A percentile compares a stretch with the other conserved stretches of the same genome.
Evolutionary conservation across 2,888 invertebrate species (phyloP).

Genomic region (Ormyrus nitidulus): DNA sequence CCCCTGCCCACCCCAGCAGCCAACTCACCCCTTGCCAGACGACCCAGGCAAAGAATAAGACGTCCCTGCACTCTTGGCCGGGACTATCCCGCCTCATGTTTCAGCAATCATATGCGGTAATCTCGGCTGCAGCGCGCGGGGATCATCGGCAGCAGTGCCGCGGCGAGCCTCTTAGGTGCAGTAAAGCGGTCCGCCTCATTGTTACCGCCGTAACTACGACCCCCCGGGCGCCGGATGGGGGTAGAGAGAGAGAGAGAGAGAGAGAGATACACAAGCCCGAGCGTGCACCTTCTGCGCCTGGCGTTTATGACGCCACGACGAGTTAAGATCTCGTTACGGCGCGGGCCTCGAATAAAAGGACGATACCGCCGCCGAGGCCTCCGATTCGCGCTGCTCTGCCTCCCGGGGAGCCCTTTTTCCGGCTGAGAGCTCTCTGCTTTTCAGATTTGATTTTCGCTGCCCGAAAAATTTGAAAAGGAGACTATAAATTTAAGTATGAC

Average conservation of each 20-base stretch:
- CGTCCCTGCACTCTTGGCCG: too few species aligned
- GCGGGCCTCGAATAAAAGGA: slow-evolving; percentile 47
- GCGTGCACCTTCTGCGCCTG: slow-evolving; percentile 65
- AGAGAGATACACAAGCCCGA: slow-evolving; percentile 3
- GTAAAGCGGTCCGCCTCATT: slow-evolving; percentile 70
- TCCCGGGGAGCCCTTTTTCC: too few species aligned
- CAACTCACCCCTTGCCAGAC: background rate
- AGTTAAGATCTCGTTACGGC: slow-evolving; percentile 71
- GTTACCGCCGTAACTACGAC: slow-evolving; percentile 61
- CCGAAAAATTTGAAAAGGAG: too few species aligned
- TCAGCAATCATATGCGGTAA: slow-evolving; percentile 66
- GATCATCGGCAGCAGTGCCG: background rate
- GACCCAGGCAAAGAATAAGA: background rate
- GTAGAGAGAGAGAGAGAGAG: background rate
- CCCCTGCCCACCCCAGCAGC: too few species aligned
- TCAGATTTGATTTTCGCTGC: too few species aligned
- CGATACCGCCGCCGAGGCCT: slow-evolving; percentile 45
- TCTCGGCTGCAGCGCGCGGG: slow-evolving; percentile 24
- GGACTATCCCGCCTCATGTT: slow-evolving; percentile 60
- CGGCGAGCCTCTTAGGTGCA: slow-evolving; percentile 70
- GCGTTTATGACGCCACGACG: slow-evolving; percentile 71
- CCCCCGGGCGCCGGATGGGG: background rate
- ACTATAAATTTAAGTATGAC: too few species aligned
- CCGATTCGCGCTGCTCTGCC: slow-evolving; percentile 2
- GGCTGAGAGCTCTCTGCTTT: too few species aligned